These are phyloP conservation scores for Craniophora ligustri DNA, from an alignment of 2,888 invertebrate species.

Conservation along the genomic window DNA sequence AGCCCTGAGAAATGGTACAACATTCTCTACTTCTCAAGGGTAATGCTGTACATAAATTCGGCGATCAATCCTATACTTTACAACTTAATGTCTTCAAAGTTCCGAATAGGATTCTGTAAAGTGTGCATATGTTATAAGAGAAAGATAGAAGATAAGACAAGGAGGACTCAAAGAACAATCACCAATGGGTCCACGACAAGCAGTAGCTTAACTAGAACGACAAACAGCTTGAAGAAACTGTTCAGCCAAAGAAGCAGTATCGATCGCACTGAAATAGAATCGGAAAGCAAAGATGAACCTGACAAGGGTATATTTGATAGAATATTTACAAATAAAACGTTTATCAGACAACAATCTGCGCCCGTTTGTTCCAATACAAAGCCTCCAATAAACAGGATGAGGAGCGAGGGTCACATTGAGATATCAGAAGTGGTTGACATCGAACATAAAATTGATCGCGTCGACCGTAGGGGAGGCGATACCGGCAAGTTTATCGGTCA, in stretches of 20 bases:
- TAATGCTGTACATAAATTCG: constrained; percentile 96
- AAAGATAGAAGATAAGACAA: constrained; percentile 77
- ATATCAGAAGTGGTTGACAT: constrained; percentile 57
- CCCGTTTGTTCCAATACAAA: constrained; percentile 74
- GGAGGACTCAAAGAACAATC: constrained; percentile 83
- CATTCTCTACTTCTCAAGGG: constrained; percentile 94
- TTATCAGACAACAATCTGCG: constrained; percentile 81
- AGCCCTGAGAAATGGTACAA: constrained; percentile 94
- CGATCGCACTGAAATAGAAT: constrained; percentile 76
- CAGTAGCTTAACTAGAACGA: constrained; percentile 89
- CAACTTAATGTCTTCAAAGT: constrained; percentile 97
- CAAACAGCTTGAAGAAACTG: constrained; percentile 87
- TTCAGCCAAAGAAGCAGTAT: constrained; percentile 81
- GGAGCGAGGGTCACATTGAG: constrained; percentile 79
- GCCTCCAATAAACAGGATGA: constrained; percentile 75
- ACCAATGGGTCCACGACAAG: constrained; percentile 90
- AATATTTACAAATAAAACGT: constrained; percentile 74
- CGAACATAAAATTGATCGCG: constrained; percentile 60
- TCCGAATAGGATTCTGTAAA: constrained; percentile 93
- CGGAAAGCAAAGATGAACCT: constrained; percentile 69
- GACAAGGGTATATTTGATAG: constrained; percentile 73
- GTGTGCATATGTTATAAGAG: constrained; percentile 89
- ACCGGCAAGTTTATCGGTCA: constrained; percentile 70
- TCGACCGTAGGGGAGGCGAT: constrained; percentile 52
- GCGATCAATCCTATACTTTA: constrained; percentile 97